Conservation (phyloP, 2,797 vertebrate genomes). For the Lepilemur ruficaudatus region DNA sequence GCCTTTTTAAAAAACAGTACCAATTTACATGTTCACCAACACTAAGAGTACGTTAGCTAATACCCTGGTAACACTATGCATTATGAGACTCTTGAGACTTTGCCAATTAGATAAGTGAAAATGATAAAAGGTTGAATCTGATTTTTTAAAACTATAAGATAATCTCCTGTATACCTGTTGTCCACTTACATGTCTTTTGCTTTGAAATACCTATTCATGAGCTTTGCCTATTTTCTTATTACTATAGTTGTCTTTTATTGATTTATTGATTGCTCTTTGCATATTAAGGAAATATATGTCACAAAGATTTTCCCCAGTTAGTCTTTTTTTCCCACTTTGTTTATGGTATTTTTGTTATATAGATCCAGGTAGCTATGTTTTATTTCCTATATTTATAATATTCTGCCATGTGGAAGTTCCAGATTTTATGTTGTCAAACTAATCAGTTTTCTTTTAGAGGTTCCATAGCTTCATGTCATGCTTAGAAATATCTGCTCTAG, state of each 20-base stretch:
- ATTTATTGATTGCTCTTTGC: conserved; percentile 26
- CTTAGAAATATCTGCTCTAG: conserved; percentile 25
- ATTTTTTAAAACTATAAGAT: neutral
- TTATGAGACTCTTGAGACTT: conserved; percentile 15
- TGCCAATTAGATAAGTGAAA: neutral
- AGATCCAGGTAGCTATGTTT: neutral
- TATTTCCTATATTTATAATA: conserved; percentile 18
- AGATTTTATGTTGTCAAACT: conserved; percentile 35
- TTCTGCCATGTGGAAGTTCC: neutral
- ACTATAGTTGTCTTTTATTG: neutral
- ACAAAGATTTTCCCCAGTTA: conserved; percentile 1
- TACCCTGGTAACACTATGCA: neutral
- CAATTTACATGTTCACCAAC: neutral
- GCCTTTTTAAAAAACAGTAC: neutral
- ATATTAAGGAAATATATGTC: conserved; percentile 17
- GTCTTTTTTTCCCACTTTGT: neutral
- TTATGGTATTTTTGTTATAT: neutral
- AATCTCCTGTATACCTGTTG: neutral
- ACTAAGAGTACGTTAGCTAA: neutral
- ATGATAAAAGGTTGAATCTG: neutral
- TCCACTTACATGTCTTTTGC: neutral
- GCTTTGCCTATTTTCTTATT: neutral
- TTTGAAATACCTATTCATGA: conserved; percentile 22
- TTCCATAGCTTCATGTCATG: neutral
- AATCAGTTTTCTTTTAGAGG: neutral